Evolutionary conservation across 2,888 invertebrate species (phyloP).

Genomic region (Ennomos fuscantarius): DNA sequence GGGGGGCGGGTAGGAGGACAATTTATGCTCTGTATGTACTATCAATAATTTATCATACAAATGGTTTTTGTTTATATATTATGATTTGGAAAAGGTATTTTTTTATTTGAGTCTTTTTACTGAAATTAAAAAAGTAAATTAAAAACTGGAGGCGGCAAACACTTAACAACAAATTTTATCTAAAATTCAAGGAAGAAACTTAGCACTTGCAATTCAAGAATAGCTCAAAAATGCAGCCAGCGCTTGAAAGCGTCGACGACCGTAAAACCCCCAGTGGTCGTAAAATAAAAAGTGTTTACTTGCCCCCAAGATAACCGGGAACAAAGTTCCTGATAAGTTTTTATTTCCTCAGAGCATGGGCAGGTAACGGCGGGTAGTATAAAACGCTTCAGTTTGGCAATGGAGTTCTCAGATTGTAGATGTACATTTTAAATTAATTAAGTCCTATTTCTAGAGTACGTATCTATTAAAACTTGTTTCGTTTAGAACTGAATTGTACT

Average conservation of each 20-base stretch:
- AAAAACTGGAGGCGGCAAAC: conserved; percentile 15
- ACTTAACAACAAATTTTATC: conserved; percentile 23
- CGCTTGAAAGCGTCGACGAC: conserved; percentile 38
- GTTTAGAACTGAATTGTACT: too few species aligned
- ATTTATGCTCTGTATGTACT: too few species aligned
- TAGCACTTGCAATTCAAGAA: conserved; percentile 30
- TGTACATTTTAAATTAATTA: conserved; percentile 25
- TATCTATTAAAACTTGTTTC: too few species aligned
- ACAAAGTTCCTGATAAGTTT: conserved; percentile 83
- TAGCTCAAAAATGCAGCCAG: conserved; percentile 25
- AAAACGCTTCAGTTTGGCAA: conserved; percentile 45
- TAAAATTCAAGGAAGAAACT: conserved; percentile 34
- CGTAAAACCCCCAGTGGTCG: conserved; percentile 72
- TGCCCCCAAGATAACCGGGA: conserved; percentile 73
- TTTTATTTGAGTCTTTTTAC: not conserved
- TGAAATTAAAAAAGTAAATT: not conserved
- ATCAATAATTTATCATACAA: too few species aligned
- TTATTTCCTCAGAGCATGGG: conserved; percentile 70
- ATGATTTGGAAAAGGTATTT: too few species aligned
- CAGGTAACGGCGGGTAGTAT: conserved; percentile 57
- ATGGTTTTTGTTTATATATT: too few species aligned
- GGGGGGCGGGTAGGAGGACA: too few species aligned
- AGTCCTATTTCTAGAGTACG: not conserved
- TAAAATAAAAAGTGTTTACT: conserved; percentile 84
- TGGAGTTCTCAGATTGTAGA: conserved; percentile 25